A percentile compares a stretch with the other conserved stretches of the same genome.
Evolutionary conservation across 2,797 vertebrate species (phyloP).

Genomic region (Anguilla megastoma): DNA sequence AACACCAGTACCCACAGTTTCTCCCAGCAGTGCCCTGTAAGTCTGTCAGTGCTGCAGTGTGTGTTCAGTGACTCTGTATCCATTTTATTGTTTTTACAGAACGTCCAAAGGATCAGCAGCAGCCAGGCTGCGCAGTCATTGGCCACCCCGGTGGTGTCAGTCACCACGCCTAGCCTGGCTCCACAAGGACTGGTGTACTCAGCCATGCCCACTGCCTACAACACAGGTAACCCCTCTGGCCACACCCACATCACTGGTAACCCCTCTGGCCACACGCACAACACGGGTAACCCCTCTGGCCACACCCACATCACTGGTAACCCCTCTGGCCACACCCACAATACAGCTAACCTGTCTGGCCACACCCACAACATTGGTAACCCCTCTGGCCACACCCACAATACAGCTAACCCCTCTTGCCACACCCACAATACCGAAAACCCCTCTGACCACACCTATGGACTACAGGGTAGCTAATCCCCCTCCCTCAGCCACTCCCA

Average conservation of each 20-base stretch:
- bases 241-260: conserved; percentile 25
- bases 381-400: conserved; percentile 31
- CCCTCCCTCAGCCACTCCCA: not conserved
- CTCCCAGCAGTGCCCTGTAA: not conserved
- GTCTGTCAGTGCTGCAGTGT: not conserved
- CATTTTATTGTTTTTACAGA: conserved; percentile 73
- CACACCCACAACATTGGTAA: conserved; percentile 26
- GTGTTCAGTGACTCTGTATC: conserved; percentile 19
- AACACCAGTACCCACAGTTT: not conserved
- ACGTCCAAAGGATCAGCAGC: conserved; percentile 91
- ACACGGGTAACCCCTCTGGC: conserved; percentile 36
- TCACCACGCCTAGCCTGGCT: conserved; percentile 94
- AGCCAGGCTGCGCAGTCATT: conserved; percentile 90
- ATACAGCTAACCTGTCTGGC: conserved; percentile 34
- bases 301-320: conserved; percentile 25
- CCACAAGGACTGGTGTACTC: conserved; percentile 94
- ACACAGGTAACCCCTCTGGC: conserved; percentile 82
- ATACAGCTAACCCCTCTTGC: conserved; percentile 35
- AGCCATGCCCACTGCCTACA: conserved; percentile 95
- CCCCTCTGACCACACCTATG: conserved; percentile 39
- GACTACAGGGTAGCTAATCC: too few relatives aligned
- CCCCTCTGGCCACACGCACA: conserved; percentile 31
- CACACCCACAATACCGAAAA: conserved; percentile 23
- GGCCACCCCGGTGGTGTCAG: conserved; percentile 94
- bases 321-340: conserved; percentile 31